Base-by-base conservation (phyloP, 37 sponge, comb jelly and placozoan genomes). In the Diacarnus erythraeanus region DNA sequence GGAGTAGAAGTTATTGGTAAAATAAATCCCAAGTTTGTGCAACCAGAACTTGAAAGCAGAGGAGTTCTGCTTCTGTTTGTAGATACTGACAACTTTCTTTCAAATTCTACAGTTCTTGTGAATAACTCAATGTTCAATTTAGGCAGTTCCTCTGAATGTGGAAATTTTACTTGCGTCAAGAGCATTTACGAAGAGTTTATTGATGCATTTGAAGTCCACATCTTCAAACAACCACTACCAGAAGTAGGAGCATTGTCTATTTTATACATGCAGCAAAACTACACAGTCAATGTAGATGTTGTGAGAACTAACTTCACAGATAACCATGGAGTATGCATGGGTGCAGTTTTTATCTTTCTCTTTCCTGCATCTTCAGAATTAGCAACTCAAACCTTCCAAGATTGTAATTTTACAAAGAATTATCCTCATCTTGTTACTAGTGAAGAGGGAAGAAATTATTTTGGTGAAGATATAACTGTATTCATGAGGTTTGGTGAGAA, bases 231-330 rank as follows among this genome's bases (percentile, higher is more conserved):
- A 22, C 25, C 44, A 2, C 10, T 77, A 8, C 78, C 67, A 25
- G 51, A 38, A 61, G 78, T 42, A 17, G 78, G 78, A 10, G 78
- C 78, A 26, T 10, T 78, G 36, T 66, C 78, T 9, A 9, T 78
- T 6, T 1, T 76, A 21, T 58, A 51, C 12, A 33, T 38, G 3
- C 77, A 76, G 40, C 17, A 38, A 6, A 57, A 3, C 23, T 61
- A 39, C 21, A 57, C 6, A 8, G 57, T 22, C 29, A 21, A 39
- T 26, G 75, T 74, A 6, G 38, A 9, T 6, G 63, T 76, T 35
- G 21, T 22, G 30, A 34, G 35, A 12, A 60, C 30, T 17, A 27
- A 64, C 36, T 78, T 78, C 39, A 34, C 34, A 1, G 65, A 78
- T 20, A 78, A 78, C 37, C 33, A 30, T 8, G 78, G 78, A n/a